Base-by-base conservation (phyloP, 2,888 invertebrate species). In the Zele albiditarsus region DNA sequence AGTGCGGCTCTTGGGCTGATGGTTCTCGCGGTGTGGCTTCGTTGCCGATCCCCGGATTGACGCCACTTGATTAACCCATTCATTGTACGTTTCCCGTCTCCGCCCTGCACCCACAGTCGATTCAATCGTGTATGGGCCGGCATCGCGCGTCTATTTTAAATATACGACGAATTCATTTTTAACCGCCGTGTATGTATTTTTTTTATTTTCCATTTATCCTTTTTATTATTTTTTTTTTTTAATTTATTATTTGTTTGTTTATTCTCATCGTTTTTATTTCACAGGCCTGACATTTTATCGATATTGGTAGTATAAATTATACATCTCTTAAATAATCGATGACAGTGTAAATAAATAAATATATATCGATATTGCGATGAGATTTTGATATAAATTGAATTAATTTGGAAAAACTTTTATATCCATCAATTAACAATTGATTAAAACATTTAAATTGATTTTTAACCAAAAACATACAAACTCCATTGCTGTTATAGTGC, bases 31-130 rank as follows among this genome's bases (percentile, higher is more conserved):
- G 25, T 42, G 68, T 28, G 53, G 65, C n/a, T 53, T 53, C 28
- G 60, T 67, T 31, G 49, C 67, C 60, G 33, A 66, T 33, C 57
- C 68, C 65, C n/a, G 67, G 66, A 69, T 74, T 74, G 74, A 74
- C 69, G 69, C 38, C 46, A 60, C 63, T 74, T 74, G 74, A 74
- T 74, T 74, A 74, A 69, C 69, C 67, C 74, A 74, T 74, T 74
- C 69, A 74, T 69, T 74, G 74, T 28, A 20, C 60, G 46, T 23
- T 58, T 60, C 58, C 49, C 67, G 60, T 73, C 60, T 31, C 67
- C 73, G 67, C 73, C 73, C 53, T 73, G 58, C 46, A 58, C 8
- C 31, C 73, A 68, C 38, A 66, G 46, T 68, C 68, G 73, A 68
- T 38, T 73, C 68, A 73, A 73, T 73, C 73, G 60, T 73, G 42